phyloP scores from a whole-genome alignment of 2,797 vertebrate species.

The Phylloscopus collybita region DNA sequence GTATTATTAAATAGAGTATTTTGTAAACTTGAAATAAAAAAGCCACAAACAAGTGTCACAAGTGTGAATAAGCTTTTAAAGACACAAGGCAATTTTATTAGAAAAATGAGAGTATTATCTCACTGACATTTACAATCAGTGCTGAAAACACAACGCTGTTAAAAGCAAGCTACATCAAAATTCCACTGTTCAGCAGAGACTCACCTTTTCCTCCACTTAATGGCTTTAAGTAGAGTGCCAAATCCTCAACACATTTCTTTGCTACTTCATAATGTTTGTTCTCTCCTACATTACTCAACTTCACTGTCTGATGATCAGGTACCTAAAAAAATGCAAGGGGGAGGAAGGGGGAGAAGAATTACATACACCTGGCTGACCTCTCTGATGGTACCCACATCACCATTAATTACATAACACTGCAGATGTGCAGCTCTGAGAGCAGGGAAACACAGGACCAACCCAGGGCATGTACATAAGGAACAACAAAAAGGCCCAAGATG shows the following conservation, averaged over 20 bases:
- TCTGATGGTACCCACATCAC: not conserved
- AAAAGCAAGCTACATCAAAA: not conserved
- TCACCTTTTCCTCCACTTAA: conserved; percentile 92
- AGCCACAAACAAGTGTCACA: not conserved
- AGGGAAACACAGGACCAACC: not conserved
- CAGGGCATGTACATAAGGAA: not conserved
- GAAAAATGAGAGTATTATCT: not conserved
- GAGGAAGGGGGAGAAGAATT: not conserved
- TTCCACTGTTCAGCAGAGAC: conserved; percentile 2
- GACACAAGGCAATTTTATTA: not conserved
- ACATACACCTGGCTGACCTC: not conserved
- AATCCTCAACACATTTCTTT: conserved; percentile 91
- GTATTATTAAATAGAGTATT: not conserved
- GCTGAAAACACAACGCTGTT: not conserved
- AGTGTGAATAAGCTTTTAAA: not conserved
- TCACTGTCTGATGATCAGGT: conserved; percentile 88
- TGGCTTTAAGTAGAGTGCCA: conserved; percentile 94
- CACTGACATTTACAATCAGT: not conserved
- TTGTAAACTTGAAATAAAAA: not conserved
- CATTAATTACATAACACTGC: conserved; percentile 40
- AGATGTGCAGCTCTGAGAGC: conserved; percentile 6
- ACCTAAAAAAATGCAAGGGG: conserved; percentile 76
- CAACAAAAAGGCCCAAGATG: not conserved
- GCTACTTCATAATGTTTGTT: conserved; percentile 92
- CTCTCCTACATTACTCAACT: conserved; percentile 87